These are phyloP conservation scores for Nephila pilipes DNA, from an alignment of 1,140 invertebrate species.

Conservation along the genomic window DNA sequence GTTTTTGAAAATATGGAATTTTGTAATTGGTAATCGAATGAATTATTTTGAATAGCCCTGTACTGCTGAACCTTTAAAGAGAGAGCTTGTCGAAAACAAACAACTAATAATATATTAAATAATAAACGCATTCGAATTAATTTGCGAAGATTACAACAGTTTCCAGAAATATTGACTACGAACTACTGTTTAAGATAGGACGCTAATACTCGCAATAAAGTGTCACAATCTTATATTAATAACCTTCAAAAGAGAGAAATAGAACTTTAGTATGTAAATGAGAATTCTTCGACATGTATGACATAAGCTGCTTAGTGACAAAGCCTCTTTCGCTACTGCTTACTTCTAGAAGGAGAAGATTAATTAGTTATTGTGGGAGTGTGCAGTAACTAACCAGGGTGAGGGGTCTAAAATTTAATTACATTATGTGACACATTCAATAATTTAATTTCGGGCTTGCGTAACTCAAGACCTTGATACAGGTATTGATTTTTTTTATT, in stretches of 20 bases:
- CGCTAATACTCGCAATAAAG: not conserved
- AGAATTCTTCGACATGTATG: not conserved
- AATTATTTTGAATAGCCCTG: too few relatives aligned
- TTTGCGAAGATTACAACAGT: too few relatives aligned
- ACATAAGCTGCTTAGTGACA: slow-evolving; percentile 11
- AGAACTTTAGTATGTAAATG: not conserved
- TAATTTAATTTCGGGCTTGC: slow-evolving; percentile 1
- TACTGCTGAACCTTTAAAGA: too few relatives aligned
- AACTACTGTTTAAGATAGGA: not conserved
- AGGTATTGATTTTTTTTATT: not conserved
- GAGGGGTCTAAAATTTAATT: slow-evolving; percentile 6
- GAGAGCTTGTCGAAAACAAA: too few relatives aligned
- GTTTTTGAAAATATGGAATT: too few relatives aligned
- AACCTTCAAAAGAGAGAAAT: slow-evolving; percentile 1
- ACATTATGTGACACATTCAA: slow-evolving; percentile 11
- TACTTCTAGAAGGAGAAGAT: not conserved
- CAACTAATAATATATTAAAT: too few relatives aligned
- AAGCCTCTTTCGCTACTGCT: slow-evolving; percentile 11
- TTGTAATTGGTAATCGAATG: too few relatives aligned
- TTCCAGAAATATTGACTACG: too few relatives aligned
- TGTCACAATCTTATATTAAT: not conserved
- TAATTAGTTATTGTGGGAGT: slow-evolving; percentile 4
- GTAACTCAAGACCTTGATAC: not conserved
- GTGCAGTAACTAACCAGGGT: not conserved
- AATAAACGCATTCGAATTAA: too few relatives aligned